Evolutionary conservation across 2,888 invertebrate species (phyloP).

Genomic region (Plutella xylostella): DNA sequence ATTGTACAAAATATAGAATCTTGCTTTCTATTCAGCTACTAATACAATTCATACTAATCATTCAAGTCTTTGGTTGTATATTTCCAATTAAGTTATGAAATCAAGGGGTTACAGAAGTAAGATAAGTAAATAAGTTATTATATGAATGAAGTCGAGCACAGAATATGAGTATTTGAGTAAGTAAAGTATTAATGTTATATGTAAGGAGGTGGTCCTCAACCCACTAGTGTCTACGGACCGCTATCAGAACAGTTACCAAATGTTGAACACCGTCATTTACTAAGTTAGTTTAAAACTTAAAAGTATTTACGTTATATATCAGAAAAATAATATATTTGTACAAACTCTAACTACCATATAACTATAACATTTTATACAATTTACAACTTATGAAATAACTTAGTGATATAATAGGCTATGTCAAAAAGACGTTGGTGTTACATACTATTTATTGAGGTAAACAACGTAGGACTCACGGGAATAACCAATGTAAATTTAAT

Average conservation of each 20-base stretch:
- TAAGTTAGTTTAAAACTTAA: no score
- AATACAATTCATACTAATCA: constrained; percentile 20
- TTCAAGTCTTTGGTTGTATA: constrained; percentile 40
- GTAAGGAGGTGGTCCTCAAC: no score
- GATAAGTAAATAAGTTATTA: background rate
- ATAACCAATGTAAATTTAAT: constrained; percentile 42
- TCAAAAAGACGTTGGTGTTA: constrained; percentile 61
- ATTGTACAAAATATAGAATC: background rate
- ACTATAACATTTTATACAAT: constrained; percentile 55
- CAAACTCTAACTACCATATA: constrained; percentile 48
- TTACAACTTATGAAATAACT: constrained; percentile 58
- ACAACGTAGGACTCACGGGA: constrained; percentile 61
- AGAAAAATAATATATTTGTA: constrained; percentile 54
- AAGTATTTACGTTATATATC: constrained; percentile 24
- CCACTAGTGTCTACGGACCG: no score
- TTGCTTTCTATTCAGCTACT: constrained; percentile 17
- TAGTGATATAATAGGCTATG: constrained; percentile 63
- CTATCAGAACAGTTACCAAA: no score
- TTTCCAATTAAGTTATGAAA: constrained; percentile 24
- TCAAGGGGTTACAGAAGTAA: constrained; percentile 1
- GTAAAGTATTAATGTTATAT: background rate
- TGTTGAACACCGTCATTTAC: no score
- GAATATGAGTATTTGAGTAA: background rate
- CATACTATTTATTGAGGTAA: constrained; percentile 66
- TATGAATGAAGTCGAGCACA: constrained; percentile 3